Base-by-base conservation (phyloP, 2,113 vertebrate genomes). In the Caranx ignobilis region DNA sequence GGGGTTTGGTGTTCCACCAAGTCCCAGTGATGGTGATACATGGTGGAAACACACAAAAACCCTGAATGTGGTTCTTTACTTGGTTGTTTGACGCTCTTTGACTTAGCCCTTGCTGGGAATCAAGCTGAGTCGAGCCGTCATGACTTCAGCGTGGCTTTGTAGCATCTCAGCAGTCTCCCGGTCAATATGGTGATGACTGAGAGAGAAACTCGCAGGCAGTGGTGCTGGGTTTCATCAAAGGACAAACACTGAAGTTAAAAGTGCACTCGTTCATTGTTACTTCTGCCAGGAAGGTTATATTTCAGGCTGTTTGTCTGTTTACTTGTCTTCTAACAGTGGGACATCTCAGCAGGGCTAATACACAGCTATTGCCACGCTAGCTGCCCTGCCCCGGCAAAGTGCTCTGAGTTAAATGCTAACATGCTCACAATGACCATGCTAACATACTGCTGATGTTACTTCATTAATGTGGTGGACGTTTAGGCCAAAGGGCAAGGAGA, bases 211-310 rank as follows among this genome's bases (percentile, higher is more conserved):
- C 31, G 34, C 16, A 57, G 41, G 61, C 37, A 21, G 60, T 13
- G 32, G 74, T 45, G 21, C 60, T 32, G 37, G 47, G 21, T 79
- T 82, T 52, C 45, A 80, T 86, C 71, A 64, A 78, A 87, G 78
- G 59, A 75, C 66, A 82, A 54, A 73, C 62, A 47, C 48, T 77
- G 62, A 71, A 77, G 57, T 85, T 87, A 66, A 89, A 81, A 81
- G 69, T 32, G 45, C 21, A 72, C 31, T 66, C 54, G 9, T 65
- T 72, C 13, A 26, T 15, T 64, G 13, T 35, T 31, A 62, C 6
- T 4, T 61, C 21, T 61, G n/a, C 69, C 75, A 78, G n/a, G 37
- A 34, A 21, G 11, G 35, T 45, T 21, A 18, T 19, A 50, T 35
- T 48, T 37, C 13, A 8, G 4, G 13, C 52, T 6, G 1, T 65